A percentile compares a stretch with the other conserved stretches of the same genome.
These are phyloP conservation scores for Ylistrum balloti DNA, from an alignment of 1,140 invertebrate genomes.

Conservation along the genomic window DNA sequence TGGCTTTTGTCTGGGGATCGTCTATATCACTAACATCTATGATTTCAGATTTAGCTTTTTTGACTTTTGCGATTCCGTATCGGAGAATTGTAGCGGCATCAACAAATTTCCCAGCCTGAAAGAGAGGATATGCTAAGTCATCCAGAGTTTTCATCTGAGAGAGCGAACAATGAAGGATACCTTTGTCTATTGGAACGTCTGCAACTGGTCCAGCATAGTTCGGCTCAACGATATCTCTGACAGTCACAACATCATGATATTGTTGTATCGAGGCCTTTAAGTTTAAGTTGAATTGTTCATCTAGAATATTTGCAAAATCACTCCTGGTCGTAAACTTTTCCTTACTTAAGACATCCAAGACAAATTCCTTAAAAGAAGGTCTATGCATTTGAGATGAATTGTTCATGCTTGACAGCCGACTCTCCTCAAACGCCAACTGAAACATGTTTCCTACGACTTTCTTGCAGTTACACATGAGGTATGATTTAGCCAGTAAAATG, in stretches of 20 bases:
- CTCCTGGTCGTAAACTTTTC: not conserved
- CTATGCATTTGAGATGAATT: not conserved
- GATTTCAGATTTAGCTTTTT: not conserved
- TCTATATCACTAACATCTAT: not conserved
- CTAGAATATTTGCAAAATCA: not conserved
- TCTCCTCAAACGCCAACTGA: not conserved
- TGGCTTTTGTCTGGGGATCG: not conserved
- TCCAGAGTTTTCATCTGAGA: not conserved
- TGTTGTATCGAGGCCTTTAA: not conserved
- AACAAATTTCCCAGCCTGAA: not conserved
- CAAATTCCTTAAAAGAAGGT: not conserved
- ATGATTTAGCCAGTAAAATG: constrained; percentile 6
- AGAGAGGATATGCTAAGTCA: not conserved
- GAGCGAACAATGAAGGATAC: not conserved
- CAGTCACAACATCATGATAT: not conserved
- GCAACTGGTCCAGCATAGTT: not conserved
- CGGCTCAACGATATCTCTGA: not conserved
- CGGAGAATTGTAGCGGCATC: not conserved
- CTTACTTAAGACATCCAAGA: not conserved
- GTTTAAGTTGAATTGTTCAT: not conserved
- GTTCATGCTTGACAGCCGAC: not conserved
- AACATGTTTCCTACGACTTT: not conserved
- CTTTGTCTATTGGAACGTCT: not conserved
- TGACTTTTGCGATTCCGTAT: not conserved
- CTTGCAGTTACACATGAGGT: not conserved